Base-by-base conservation (phyloP, 2,113 vertebrate species). In the Odocoileus hemionus region DNA sequence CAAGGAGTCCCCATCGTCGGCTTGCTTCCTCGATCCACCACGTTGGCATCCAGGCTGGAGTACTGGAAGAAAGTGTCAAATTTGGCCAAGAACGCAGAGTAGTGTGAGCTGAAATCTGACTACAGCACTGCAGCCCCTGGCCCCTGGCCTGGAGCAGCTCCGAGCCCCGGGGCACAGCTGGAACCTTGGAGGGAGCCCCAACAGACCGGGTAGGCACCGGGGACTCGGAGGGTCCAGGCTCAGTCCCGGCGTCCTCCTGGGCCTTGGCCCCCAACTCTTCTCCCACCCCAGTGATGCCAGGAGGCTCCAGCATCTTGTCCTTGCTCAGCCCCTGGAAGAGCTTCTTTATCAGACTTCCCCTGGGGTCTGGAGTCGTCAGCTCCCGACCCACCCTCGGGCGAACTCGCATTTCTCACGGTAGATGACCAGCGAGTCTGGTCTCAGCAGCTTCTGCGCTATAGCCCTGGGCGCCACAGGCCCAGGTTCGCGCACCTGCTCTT, bases 391-490 rank as follows among this genome's bases (percentile, higher is more conserved):
- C 60, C 28, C 28, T 96, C 98, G 99, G 12, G 98, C 97, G 5
- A 99, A 98, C 39, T 99, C 99, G 91, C 99, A 99, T 95, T 99
- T 99, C 98, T 99, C 99, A 15, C 99, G 98, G 98, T 99, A 99
- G 58, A 99, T 99, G 89, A 99, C 96, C 54, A 99, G 98, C 0
- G 99, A 99, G 96, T 99, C 99, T 0, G 99, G 99, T 10, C 99
- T 98, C 95, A 99, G 61, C 30, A 98, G 99, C 97, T 99, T 99
- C 98, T 98, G 99, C 90, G 98, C 98, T 45, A 99, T 98, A 93
- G 96, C 96, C 39, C 99, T 98, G 70, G 98, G 97, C n/a, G 98
- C 98, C 33, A 98, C 98, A 7, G 98, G 89, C 2, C 96, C 94
- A 0, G 92, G 84, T 64, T 61, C 28, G 15, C 2, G 2, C 0